phyloP scores from a whole-genome alignment of 2,797 vertebrate genomes.

The Austrolebias charrua region DNA sequence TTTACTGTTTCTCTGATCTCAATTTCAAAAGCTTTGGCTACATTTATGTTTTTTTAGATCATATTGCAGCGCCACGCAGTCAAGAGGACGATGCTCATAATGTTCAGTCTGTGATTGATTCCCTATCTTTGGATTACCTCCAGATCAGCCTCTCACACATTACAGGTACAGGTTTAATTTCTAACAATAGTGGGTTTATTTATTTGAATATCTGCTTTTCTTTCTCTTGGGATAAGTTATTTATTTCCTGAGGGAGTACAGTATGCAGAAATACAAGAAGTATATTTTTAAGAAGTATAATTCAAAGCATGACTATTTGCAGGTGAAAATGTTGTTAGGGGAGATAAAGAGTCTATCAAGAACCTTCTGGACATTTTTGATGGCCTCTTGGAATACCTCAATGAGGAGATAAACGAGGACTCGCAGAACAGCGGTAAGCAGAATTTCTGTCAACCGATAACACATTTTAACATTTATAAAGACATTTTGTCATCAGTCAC shows the following conservation, averaged over 20 bases:
- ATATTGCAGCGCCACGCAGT: slow-evolving; percentile 79
- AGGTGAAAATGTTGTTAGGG: slow-evolving; percentile 94
- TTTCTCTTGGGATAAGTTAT: neutral
- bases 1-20: neutral
- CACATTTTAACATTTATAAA: neutral
- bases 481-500: neutral
- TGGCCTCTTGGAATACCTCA: slow-evolving; percentile 93
- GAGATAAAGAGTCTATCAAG: slow-evolving; percentile 87
- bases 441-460: neutral
- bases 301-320: slow-evolving; percentile 17
- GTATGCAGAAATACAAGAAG: neutral
- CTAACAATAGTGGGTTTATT: neutral
- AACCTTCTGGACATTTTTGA: slow-evolving; percentile 98
- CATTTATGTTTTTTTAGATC: slow-evolving; percentile 76
- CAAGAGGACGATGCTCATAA: slow-evolving; percentile 94
- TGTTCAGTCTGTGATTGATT: slow-evolving; percentile 93
- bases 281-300: neutral
- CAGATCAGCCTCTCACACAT: slow-evolving; percentile 98
- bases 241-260: neutral
- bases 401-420: slow-evolving; percentile 85
- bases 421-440: slow-evolving; percentile 80
- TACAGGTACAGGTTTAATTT: slow-evolving; percentile 80
- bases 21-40: neutral
- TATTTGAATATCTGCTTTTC: neutral
- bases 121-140: slow-evolving; percentile 94